These are phyloP conservation scores for Linurgus olivaceus DNA, from an alignment of 2,797 vertebrate species.

Conservation along the genomic window DNA sequence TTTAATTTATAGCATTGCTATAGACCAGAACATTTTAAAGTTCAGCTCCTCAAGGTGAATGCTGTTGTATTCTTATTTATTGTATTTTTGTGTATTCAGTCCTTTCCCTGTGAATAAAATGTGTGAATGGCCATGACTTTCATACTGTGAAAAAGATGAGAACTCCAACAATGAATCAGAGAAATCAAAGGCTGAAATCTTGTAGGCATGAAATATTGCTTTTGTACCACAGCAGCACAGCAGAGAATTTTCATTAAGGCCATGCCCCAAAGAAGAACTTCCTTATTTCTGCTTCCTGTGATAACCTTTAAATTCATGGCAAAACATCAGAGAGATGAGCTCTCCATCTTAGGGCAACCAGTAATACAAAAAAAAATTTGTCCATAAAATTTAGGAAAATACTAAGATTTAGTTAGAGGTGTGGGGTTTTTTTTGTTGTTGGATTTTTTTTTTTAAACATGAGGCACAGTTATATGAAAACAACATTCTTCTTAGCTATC, in stretches of 20 bases:
- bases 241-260: not conserved
- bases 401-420: not conserved
- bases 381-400: not conserved
- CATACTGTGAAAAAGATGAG: not conserved
- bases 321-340: not conserved
- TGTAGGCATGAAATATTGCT: not conserved
- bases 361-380: not conserved
- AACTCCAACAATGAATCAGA: not conserved
- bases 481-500: not conserved
- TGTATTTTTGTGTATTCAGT: not conserved
- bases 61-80: not conserved
- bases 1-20: not conserved
- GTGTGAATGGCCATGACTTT: not conserved
- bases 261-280: not conserved
- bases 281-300: not conserved
- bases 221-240: not conserved
- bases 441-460: not conserved
- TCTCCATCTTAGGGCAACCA: not conserved
- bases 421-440: rapidly evolving
- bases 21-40: not conserved
- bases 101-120: not conserved
- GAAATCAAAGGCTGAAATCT: not conserved
- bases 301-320: not conserved
- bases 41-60: not conserved
- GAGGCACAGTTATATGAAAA: not conserved